Conservation (phyloP, 2,113 vertebrate genomes). For the Macquaria australasica region DNA sequence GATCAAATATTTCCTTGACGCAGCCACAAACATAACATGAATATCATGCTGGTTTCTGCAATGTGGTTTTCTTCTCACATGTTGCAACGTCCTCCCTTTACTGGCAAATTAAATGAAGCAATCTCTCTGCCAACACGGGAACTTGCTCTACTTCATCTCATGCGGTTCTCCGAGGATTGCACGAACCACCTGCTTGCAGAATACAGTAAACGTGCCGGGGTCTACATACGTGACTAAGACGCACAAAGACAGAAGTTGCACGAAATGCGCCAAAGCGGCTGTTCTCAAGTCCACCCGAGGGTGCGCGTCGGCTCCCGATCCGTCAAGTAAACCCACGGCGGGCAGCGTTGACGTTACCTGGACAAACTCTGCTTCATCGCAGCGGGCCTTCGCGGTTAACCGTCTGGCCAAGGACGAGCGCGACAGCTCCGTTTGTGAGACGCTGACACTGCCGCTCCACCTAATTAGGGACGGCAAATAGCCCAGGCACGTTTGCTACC, state of each 20-base stretch:
- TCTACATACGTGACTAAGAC: not conserved
- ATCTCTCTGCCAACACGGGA: constrained; percentile 26
- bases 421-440: not conserved
- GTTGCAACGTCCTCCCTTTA: constrained; percentile 29
- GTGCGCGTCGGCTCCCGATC: constrained; percentile 7
- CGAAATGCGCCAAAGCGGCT: not conserved
- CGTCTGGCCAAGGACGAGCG: constrained; percentile 51
- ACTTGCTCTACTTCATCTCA: constrained; percentile 2
- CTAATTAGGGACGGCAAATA: not conserved
- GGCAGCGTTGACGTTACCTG: constrained; percentile 68
- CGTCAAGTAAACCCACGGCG: constrained; percentile 63
- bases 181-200: not conserved
- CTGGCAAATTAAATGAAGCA: constrained; percentile 40
- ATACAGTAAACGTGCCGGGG: accelerated
- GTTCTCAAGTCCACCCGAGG: not conserved
- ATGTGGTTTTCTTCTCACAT: not conserved
- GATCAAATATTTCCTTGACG: not conserved
- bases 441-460: not conserved
- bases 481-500: not conserved
- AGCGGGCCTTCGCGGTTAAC: constrained; percentile 60
- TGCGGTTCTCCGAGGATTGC: not conserved
- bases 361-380: constrained; percentile 52
- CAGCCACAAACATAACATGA: not conserved
- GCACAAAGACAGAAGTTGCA: not conserved
- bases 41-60: not conserved